phyloP scores from a whole-genome alignment of 2,113 vertebrate species.

The Halichoerus grypus region DNA sequence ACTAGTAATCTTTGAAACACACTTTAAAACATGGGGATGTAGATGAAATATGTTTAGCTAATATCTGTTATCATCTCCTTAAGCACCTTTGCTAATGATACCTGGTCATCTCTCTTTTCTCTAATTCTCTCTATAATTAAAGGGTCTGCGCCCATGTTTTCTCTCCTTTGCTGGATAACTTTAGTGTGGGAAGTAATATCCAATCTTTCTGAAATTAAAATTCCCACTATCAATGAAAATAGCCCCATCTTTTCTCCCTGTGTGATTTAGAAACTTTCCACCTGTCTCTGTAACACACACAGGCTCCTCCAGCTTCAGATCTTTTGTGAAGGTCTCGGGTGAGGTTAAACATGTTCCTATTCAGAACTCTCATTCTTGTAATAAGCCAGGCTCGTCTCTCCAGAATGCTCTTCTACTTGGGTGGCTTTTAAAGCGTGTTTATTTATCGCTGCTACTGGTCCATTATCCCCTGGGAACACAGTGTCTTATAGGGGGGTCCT shows the following conservation, averaged over 20 bases:
- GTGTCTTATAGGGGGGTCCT: slow-evolving; percentile 38
- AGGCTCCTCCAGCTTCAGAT: background rate
- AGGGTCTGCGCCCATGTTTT: background rate
- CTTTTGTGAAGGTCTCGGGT: background rate
- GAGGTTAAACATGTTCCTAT: background rate
- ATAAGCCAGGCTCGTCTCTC: slow-evolving; percentile 8
- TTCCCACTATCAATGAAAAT: background rate
- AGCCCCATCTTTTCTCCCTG: background rate
- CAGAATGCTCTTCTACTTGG: background rate
- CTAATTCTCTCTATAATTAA: slow-evolving; percentile 23
- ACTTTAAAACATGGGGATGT: background rate
- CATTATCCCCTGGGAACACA: slow-evolving; percentile 5
- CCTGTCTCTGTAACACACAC: background rate
- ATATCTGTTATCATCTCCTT: background rate
- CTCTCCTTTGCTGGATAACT: slow-evolving; percentile 20
- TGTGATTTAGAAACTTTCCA: background rate
- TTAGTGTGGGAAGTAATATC: slow-evolving; percentile 31
- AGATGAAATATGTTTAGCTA: background rate
- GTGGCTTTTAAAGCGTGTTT: slow-evolving; percentile 54
- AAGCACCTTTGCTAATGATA: background rate
- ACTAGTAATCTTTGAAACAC: background rate
- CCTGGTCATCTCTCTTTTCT: slow-evolving; percentile 10
- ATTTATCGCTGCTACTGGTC: background rate
- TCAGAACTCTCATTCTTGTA: background rate
- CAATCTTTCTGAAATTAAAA: slow-evolving; percentile 41